Evolutionary conservation across 2,797 vertebrate genomes (phyloP).

Genomic region (Hypotaenidia philippensis): DNA sequence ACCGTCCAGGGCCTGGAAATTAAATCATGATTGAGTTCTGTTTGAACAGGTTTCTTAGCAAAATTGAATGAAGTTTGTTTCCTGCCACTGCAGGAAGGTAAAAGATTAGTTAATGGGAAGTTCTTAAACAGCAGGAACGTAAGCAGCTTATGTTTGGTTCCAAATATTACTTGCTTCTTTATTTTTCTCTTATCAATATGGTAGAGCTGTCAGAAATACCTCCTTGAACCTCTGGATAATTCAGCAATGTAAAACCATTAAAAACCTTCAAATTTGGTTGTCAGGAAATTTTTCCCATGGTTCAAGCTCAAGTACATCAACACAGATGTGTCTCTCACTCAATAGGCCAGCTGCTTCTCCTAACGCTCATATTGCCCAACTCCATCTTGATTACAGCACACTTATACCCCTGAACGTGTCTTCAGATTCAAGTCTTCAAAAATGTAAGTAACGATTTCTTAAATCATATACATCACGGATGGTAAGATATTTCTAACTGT

Average conservation of each 20-base stretch:
- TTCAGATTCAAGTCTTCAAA: neutral
- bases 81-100: neutral
- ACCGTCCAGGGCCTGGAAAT: constrained; percentile 89
- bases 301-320: neutral
- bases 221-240: neutral
- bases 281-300: neutral
- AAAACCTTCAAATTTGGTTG: neutral
- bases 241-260: neutral
- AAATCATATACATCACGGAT: neutral
- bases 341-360: neutral
- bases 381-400: neutral
- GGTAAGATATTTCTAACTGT: neutral
- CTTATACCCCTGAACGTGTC: accelerated
- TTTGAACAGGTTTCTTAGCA: neutral
- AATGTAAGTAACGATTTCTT: neutral
- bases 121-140: neutral
- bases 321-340: neutral
- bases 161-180: neutral
- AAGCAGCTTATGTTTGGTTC: neutral
- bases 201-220: neutral
- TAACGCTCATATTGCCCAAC: neutral
- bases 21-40: neutral
- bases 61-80: neutral
- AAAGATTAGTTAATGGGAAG: neutral
- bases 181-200: neutral